Base-by-base conservation (phyloP, 2,888 invertebrate species). In the Labia minor region DNA sequence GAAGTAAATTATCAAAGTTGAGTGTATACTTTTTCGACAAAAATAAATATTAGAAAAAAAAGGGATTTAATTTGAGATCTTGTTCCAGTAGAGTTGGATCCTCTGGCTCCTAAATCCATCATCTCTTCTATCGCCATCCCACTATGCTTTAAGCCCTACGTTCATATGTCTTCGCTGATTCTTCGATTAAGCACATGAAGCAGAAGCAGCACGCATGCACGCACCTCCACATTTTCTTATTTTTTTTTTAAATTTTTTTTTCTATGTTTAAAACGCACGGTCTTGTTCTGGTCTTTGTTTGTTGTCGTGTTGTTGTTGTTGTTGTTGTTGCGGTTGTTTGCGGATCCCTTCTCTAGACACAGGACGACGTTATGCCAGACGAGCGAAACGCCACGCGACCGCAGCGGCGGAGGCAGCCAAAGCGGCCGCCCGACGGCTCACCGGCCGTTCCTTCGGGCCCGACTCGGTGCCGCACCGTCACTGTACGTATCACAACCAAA, bases 401-500 rank as follows among this genome's bases (percentile, higher is more conserved):
- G 6, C 75, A 86, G 68, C 79, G 86, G 84, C 85, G 67, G 88
- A 88, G 74, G 85, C 85, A 72, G 80, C 81, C 16, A 72, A 84
- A 83, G 75, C 84, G 84, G 74, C 72, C 80, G 19, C 80, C 80
- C 0, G 70, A 67, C 19, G 65, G 69, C 19, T 77, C 79, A 69
- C 75, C 70, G 61, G 69, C 69, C 67, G 69, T 68, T 67, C 71
- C 70, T 19, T 68, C 68, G 16, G 62, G 78, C 77, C 70, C 37
- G 63, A 1, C 77, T 78, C 63, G 78, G 77, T 69, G 77, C 78
- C 62, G 86, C 68, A 85, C 87, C 66, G 88, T 88, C 75, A 49
- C 16, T 49, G 49, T 49, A 49, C 49, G 49, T 61, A 65, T 20
- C 21, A 63, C 68, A 61, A 67, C 19, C 26, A 67, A 65, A 67